phyloP scores from a whole-genome alignment of 2,797 vertebrate genomes.

The Sebastes vulpes region DNA sequence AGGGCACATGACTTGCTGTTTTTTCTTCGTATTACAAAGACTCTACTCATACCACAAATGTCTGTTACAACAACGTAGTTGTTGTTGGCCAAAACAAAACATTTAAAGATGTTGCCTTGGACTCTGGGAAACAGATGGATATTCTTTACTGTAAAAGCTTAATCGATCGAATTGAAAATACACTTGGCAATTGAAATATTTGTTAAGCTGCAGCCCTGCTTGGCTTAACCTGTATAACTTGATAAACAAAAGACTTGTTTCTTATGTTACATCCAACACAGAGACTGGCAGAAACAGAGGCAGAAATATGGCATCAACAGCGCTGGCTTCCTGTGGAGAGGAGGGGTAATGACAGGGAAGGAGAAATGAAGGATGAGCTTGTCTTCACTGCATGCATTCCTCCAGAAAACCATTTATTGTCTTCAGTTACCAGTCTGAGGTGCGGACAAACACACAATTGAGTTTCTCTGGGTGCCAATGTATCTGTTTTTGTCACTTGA shows the following conservation, averaged over 20 bases:
- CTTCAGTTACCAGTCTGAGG: neutral
- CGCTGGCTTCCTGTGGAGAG: neutral
- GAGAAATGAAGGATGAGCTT: constrained; percentile 22
- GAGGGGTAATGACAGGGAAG: neutral
- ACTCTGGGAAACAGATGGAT: neutral
- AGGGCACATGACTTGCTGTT: no score
- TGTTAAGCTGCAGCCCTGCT: neutral
- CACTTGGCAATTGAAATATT: neutral
- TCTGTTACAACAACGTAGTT: neutral
- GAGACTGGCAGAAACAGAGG: neutral
- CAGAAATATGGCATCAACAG: neutral
- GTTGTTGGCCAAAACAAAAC: neutral
- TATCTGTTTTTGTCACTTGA: neutral
- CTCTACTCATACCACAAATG: neutral
- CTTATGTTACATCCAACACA: neutral
- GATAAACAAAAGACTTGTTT: neutral
- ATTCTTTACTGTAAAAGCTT: neutral
- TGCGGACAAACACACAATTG: neutral
- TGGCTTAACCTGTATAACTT: neutral
- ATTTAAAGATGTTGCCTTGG: neutral
- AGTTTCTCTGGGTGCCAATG: neutral
- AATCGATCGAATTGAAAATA: neutral
- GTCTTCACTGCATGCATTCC: neutral
- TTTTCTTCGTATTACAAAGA: neutral
- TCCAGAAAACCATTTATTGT: neutral